Evolutionary conservation across 1,140 invertebrate genomes (phyloP).

Genomic region (Atopsyche davidsoni): DNA sequence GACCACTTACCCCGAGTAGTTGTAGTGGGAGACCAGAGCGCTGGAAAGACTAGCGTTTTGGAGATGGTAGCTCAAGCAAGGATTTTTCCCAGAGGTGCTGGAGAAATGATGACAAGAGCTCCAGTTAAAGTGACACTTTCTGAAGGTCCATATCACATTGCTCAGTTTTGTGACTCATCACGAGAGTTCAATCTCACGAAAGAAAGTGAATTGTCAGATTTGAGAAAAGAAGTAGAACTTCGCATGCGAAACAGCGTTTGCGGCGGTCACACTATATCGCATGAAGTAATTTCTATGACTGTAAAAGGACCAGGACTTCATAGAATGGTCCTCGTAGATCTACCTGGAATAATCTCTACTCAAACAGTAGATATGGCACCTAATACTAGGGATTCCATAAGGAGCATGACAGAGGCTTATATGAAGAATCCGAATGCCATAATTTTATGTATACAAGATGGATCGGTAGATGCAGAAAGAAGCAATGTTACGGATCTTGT

Average conservation of each 20-base stretch:
- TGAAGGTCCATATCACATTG: slow-evolving; percentile 97
- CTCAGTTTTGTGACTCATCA: slow-evolving; percentile 87
- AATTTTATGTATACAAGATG: slow-evolving; percentile 96
- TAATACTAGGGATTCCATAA: slow-evolving; percentile 90
- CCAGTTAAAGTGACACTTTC: slow-evolving; percentile 94
- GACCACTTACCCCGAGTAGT: slow-evolving; percentile 96
- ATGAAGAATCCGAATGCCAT: slow-evolving; percentile 99
- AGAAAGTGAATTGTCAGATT: slow-evolving; percentile 83
- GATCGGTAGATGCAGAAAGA: slow-evolving; percentile 95
- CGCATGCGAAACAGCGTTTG: slow-evolving; percentile 89
- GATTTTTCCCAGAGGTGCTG: slow-evolving; percentile 85
- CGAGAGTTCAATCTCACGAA: slow-evolving; percentile 96
- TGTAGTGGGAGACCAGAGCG: slow-evolving; percentile 98
- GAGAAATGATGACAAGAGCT: slow-evolving; percentile 74
- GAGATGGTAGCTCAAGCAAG: slow-evolving; percentile 98
- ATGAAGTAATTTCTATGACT: slow-evolving; percentile 92
- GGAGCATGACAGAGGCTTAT: slow-evolving; percentile 79
- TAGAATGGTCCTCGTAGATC: slow-evolving; percentile 96
- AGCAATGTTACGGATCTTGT: slow-evolving; percentile 98
- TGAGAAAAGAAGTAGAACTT: slow-evolving; percentile 77
- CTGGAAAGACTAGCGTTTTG: slow-evolving; percentile 96
- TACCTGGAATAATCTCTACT: slow-evolving; percentile 96
- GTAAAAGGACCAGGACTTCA: slow-evolving; percentile 95
- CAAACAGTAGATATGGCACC: slow-evolving; percentile 94
- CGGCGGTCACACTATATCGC: slow-evolving; percentile 89